Base-by-base conservation (phyloP, 1,140 invertebrate species). In the Andrena cerasifolii region DNA sequence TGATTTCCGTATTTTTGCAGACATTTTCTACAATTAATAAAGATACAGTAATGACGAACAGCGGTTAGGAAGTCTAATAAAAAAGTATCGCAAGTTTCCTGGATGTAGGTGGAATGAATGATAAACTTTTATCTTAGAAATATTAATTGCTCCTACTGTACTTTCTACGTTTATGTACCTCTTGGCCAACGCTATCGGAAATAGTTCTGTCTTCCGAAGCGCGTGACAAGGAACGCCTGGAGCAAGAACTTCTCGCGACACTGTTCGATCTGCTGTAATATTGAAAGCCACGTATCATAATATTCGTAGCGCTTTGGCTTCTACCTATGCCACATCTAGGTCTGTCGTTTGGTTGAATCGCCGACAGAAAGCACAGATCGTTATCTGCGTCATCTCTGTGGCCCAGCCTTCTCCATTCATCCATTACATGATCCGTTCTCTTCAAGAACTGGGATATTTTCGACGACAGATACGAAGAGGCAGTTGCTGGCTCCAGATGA, bases 401-500 rank as follows among this genome's bases (percentile, higher is more conserved):
- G 0, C 95, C 95, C 7, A 95, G 82, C 68, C 94, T 93, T 74
- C 94, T 93, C 96, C 96, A 97, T 87, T 97, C 96, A 80, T 97
- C 96, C 94, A 96, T 96, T 0, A 97, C 94, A 88, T 97, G 96
- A 89, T 97, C 96, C 3, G 96, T 97, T 67, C 96, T 94, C 86
- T 95, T 95, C 8, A 98, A 91, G 83, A 98, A 98, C 78, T 96
- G 95, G 26, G 95, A 94, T 58, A 98, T 97, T 90, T 96, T 96
- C 33, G 93, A 94, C 3, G 94, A 95, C 26, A 98, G 92, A 70
- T 94, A 95, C 40, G 95, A 95, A 0, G 96, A 97, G 0, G 95
- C 95, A 0, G 96, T 97, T 12, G 94, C 92, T 10, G 95, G 94
- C 82, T 97, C 96, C 79, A 95, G 89, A 83, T 96, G 95, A 0